Base-by-base conservation (phyloP, 2,888 invertebrate species). In the Chymomyza amoena region DNA sequence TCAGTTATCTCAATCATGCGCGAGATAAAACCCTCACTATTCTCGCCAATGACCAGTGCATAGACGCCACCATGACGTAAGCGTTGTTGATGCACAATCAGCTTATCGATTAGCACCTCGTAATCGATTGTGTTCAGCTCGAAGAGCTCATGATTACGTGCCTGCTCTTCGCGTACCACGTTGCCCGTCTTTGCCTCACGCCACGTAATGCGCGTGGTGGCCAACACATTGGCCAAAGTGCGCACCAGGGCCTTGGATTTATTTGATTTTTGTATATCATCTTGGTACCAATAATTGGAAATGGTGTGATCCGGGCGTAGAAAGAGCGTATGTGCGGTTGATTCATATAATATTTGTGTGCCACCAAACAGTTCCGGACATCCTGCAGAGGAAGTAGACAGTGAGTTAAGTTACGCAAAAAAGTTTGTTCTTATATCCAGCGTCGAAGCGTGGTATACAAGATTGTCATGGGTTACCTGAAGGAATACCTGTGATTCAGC, bases 1-100 rank as follows among this genome's bases (percentile, higher is more conserved):
- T 73, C 68, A 0, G 90, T 88, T 0, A 91, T 79, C 62, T 80
- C 81, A 2, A 89, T 72, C 28, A 85, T 59, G 16, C 76, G 72
- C 0, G 79, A 66, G 0, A 65, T 69, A 9, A 72, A 80, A 0
- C 56, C 61, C 1, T 66, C 57, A 1, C 36, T 50, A 25, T 66
- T 68, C 7, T 72, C 69, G 18, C 79, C 82, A 6, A 91, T 73
- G 3, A 91, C 67, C 20, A 92, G 39, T 0, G 90, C 87, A 45
- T 91, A 90, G 1, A 91, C 90, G 2, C 91, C 91, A n/a, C 91
- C 91, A 15, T 87, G 84, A 0, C 84, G 73, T n/a, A 86, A 59
- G 6, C 36, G 54, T 45, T 72, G 68, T 18, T 72, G 64, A 16
- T 74, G 69, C 1, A 86, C 36, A 4, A 61, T 28, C 5, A 62